Evolutionary conservation across 1,140 invertebrate genomes (phyloP), one percentile per base, ranked within the genome.

Genomic region (Brachionus manjavacas): DNA sequence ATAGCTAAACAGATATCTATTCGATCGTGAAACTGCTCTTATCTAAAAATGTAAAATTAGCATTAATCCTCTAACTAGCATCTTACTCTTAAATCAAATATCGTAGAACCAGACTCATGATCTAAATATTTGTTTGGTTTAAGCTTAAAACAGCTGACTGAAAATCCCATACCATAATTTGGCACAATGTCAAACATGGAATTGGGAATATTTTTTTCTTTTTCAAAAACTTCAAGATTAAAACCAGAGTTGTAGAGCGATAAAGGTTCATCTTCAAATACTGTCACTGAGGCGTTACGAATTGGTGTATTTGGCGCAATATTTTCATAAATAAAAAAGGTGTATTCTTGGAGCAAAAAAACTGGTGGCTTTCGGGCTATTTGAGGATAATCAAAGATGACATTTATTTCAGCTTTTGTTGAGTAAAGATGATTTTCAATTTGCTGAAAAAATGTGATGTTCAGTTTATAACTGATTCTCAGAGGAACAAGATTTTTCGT

Each of bases 281-380:
- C 23, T 25, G 20, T 60, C 12, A 81, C 14, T 41, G 79, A 81
- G 6, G 41, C 79, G 28, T 81, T 81, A 35, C 39, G 55, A 46
- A 81, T 64, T 14, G 23, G 2, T 43, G n/a, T 43, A 43, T 81
- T 64, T 11, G 79, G 25, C 25, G 20, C 9, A 35, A 46, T 64
- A 28, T 64, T 64, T 81, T 81, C 79, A 43, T 12, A 14, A 23
- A 81, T 28, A 64, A 20, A 81, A 81, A 64, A 81, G 14, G 28
- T 11, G 43, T 81, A 60, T 1, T 20, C 16, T 43, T 31, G n/a
- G 23, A 4, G 25, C n/a, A 20, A 35, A 41, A 81, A 64, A 0
- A 12, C 25, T 28, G 79, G 79, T 23, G 79, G 9, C 11, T 20
- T 16, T 23, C 7, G 20, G 12, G 52, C 28, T 11, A 9, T 12